These are phyloP conservation scores for Orthosia incerta DNA, from an alignment of 2,888 invertebrate species.

Conservation along the genomic window DNA sequence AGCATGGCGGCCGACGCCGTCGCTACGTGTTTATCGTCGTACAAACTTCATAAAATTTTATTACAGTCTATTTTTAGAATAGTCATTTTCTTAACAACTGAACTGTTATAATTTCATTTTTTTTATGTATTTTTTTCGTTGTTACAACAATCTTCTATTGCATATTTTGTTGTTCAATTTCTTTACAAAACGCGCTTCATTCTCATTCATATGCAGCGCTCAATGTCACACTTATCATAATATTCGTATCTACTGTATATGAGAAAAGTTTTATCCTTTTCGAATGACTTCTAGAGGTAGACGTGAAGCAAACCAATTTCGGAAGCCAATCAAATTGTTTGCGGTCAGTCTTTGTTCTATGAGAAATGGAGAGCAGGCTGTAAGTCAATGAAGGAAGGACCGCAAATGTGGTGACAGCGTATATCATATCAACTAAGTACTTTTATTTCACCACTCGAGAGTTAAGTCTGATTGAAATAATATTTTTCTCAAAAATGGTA, in stretches of 20 bases:
- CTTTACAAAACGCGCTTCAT: conserved; percentile 11
- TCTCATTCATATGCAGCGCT: conserved; percentile 33
- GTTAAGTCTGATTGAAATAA: too few species aligned
- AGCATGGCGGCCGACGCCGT: conserved; percentile 41
- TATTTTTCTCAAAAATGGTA: too few species aligned
- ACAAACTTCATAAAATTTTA: conserved; percentile 67
- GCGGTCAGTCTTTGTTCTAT: conserved; percentile 25
- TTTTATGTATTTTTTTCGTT: conserved; percentile 4
- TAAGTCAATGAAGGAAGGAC: not conserved
- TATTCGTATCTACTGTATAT: conserved; percentile 16
- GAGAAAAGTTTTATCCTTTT: conserved; percentile 9
- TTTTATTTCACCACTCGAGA: not conserved
- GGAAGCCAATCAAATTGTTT: conserved; percentile 36
- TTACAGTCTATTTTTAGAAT: conserved; percentile 70
- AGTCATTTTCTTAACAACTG: conserved; percentile 56
- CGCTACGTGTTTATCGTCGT: conserved; percentile 73
- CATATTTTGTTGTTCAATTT: conserved; percentile 33
- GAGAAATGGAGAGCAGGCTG: not conserved
- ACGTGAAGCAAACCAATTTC: conserved; percentile 34
- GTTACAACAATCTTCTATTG: conserved; percentile 12
- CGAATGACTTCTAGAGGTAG: conserved; percentile 6
- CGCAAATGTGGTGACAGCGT: not conserved
- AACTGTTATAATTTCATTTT: conserved; percentile 31
- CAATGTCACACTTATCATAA: conserved; percentile 27
- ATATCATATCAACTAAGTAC: not conserved